phyloP scores from a whole-genome alignment of 1,140 invertebrate genomes.

The Drosophila pseudoananassae region DNA sequence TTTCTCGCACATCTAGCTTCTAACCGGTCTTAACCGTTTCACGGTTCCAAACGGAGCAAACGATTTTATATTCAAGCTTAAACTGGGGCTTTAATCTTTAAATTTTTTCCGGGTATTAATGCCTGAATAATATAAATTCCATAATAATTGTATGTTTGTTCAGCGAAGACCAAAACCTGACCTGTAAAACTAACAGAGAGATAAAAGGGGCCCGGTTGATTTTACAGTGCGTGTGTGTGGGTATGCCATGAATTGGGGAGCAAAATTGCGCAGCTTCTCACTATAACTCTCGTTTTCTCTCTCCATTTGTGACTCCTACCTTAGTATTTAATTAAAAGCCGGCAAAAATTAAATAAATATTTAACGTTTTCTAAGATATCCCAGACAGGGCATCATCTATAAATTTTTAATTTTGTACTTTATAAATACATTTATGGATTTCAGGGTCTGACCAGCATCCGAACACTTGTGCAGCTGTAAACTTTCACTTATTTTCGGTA shows the following conservation, averaged over 20 bases:
- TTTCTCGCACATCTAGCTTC: no score
- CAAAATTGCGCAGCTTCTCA: slow-evolving; percentile 15
- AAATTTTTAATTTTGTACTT: neutral
- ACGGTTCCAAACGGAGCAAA: no score
- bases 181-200: neutral
- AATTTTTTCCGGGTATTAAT: no score
- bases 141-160: neutral
- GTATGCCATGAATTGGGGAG: neutral
- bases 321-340: neutral
- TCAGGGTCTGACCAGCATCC: neutral
- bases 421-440: neutral
- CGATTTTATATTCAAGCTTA: no score
- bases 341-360: neutral
- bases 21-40: no score
- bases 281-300: neutral
- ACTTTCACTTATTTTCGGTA: slow-evolving; percentile 19
- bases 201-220: neutral
- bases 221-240: neutral
- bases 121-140: no score
- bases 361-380: neutral
- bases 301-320: slow-evolving; percentile 2
- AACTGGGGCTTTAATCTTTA: no score
- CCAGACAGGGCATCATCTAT: neutral
- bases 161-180: neutral
- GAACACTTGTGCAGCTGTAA: neutral